Evolutionary conservation across 2,113 vertebrate genomes (phyloP).

Genomic region (Syrrhaptes paradoxus): DNA sequence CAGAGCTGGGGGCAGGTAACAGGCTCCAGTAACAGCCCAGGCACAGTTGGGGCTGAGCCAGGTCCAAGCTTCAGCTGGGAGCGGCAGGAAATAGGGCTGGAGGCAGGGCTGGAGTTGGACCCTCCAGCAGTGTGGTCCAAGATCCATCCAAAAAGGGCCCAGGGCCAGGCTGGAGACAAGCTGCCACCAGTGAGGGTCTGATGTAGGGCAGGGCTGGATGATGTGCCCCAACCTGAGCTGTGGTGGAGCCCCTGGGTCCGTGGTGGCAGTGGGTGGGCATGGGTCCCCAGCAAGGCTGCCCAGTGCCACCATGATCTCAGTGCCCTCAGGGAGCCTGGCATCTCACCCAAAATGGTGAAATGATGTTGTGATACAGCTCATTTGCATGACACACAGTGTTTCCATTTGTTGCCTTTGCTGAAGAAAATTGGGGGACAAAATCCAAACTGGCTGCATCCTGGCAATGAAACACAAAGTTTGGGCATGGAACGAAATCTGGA

Average conservation of each 20-base stretch:
- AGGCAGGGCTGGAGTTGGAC: neutral
- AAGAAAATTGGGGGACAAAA: neutral
- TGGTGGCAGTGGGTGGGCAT: fast-evolving
- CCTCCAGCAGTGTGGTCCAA: neutral
- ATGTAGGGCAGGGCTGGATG: neutral
- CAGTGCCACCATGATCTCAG: neutral
- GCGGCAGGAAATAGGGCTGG: neutral
- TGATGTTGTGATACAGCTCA: neutral
- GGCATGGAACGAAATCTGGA: neutral
- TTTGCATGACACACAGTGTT: neutral
- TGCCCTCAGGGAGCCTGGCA: neutral
- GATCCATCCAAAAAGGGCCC: neutral
- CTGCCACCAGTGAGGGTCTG: neutral
- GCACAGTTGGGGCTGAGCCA: fast-evolving
- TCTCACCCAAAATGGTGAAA: neutral
- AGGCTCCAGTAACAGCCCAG: neutral
- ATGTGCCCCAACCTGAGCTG: neutral
- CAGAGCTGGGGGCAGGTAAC: neutral
- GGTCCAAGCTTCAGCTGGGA: neutral
- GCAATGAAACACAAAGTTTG: neutral
- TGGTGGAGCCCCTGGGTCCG: fast-evolving
- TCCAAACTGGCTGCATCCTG: neutral
- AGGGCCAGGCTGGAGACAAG: neutral
- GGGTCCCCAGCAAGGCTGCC: neutral
- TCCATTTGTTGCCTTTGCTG: neutral